Evolutionary conservation across 2,113 vertebrate species (phyloP), one percentile per base, ranked within the genome.

Genomic region (Microtus pennsylvanicus): DNA sequence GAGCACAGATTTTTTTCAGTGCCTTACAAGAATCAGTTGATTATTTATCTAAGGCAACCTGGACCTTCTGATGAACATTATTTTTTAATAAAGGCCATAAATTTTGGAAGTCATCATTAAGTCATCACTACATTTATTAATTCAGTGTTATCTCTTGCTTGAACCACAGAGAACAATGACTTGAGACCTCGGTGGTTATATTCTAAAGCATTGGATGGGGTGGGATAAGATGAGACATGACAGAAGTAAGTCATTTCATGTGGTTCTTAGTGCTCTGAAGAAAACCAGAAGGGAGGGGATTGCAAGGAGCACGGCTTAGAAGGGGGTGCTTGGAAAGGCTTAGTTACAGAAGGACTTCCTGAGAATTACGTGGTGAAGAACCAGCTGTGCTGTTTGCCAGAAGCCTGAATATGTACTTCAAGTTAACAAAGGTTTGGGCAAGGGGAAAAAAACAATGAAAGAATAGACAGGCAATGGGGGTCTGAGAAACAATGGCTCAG

Each of bases 41-140:
- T 61, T 93, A 85, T 91, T 95, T 95, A 72, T 94, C 93, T 95
- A 92, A 52, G 58, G 93, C 96, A 94, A 89, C 50, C 45, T 75
- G 94, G 78, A 94, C 75, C 83, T 94, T 96, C 77, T 6, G 7
- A 89, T 94, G 61, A 94, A 69, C 75, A 45, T 12, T 87, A n/a
- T 74, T 93, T 89, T 96, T 85, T 1, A 2, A 65, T 65, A 93
- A 92, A 92, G 65, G 83, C 94, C 65, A 72, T 80, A 91, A 63
- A 22, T 22, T 65, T 63, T 94, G 24, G 22, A 94, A 91, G 22
- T 58, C 83, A 35, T 42, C n/a, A 28, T 82, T 92, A 87, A 93
- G 38, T 61, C 19, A 58, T 42, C 83, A 80, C 30, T 21, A 52
- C n/a, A 91, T 75, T 38, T n/a, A 38, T 2, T 91, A 74, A 74